phyloP scores from a whole-genome alignment of 2,797 vertebrate species.

The Staurois parvus region DNA sequence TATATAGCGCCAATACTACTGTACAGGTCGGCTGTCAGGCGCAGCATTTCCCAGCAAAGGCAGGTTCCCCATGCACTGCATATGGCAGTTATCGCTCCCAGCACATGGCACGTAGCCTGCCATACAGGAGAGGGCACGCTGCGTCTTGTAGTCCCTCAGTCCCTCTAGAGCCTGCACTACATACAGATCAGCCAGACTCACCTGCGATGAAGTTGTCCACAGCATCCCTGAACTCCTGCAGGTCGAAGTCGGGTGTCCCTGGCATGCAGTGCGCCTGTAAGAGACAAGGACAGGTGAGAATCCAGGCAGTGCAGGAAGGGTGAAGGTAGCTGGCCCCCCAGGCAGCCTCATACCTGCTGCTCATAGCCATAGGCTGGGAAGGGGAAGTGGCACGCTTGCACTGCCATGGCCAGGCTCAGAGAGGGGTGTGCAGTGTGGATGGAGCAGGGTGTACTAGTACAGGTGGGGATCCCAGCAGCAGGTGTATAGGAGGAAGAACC shows the following conservation, averaged over 20 bases:
- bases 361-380: slow-evolving; percentile 64
- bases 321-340: neutral
- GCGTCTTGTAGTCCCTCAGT: no score
- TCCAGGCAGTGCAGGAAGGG: neutral
- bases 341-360: slow-evolving; percentile 64
- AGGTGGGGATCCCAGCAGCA: slow-evolving; percentile 5
- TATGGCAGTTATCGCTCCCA: no score
- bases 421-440: neutral
- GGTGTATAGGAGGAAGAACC: slow-evolving; percentile 6
- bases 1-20: no score
- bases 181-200: slow-evolving; percentile 69
- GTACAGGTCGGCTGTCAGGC: no score
- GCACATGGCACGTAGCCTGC: no score
- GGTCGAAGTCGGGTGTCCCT: slow-evolving; percentile 71
- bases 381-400: slow-evolving; percentile 58
- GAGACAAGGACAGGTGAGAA: neutral
- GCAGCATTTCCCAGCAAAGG: no score
- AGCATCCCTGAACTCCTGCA: slow-evolving; percentile 83
- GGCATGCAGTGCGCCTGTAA: slow-evolving; percentile 71
- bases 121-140: no score
- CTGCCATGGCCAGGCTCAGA: slow-evolving; percentile 61
- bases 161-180: neutral
- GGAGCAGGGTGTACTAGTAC: neutral
- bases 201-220: slow-evolving; percentile 82
- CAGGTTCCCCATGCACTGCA: no score